Base-by-base conservation (phyloP, 2,888 invertebrate genomes). In the Brachynemurus nebulosus region DNA sequence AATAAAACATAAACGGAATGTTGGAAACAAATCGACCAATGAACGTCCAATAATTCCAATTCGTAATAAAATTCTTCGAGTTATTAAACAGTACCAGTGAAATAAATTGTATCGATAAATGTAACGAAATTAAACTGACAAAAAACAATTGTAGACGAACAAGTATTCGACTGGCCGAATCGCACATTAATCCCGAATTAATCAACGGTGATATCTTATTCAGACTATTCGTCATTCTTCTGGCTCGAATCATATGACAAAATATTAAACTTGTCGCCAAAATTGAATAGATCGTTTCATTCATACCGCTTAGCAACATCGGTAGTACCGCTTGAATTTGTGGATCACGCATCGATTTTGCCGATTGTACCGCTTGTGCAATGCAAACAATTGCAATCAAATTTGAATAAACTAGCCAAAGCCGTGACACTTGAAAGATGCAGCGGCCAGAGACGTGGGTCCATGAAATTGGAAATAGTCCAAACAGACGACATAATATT, bases 111-210 rank as follows among this genome's bases (percentile, higher is more conserved):
- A 59, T 20, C 1, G 51, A 3, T 12, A 44, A 19, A 25, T 25
- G 11, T 7, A 44, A 18, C 7, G 23, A n/a, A 4, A 57, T 46
- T 2, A 53, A 20, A 3, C 30, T 43, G 4, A 61, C 35, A 23
- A 57, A 52, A 9, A 54, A 53, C 38, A 53, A 55, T 40, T 61
- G 57, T 2, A 57, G 41, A 8, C 47, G 47, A n/a, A 45, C 21
- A 2, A 52, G 50, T 34, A 49, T 52, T 48, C 42, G 45, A 43
- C 57, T 52, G 1, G 62, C 53, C 2, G 57, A 55, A 20, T 55
- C 53, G 40, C 65, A 65, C 4, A 59, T 56, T 3, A 64, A 42
- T 11, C 58, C 58, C 46, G 60, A 54, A 40, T 52, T 53, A 14
- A 58, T 47, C n/a, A 61, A 47, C 16, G 49, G 47, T 1, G 47